Evolutionary conservation across 2,113 vertebrate species (phyloP), one percentile per base, ranked within the genome.

Genomic region (Podocnemis expansa): DNA sequence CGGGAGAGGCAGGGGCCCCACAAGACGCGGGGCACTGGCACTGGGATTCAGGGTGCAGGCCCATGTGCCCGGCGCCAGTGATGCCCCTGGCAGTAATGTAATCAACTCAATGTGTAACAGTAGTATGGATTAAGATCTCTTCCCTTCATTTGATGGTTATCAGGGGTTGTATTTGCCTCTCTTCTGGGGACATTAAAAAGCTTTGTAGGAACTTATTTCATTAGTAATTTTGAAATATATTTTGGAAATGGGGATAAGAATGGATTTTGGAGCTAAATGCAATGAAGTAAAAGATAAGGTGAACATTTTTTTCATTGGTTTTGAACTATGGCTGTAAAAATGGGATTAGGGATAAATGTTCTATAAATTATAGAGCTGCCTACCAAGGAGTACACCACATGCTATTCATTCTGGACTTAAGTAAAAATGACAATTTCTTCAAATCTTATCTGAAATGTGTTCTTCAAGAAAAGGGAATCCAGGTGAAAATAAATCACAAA

Each of bases 381-480:
- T 86, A 38, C 49, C 45, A 83, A 84, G 80, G 60, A 78, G 47
- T 52, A 22, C 49, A 78, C 67, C 29, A 38, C 60, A 21, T 29
- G 63, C 21, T 90, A 13, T 54, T 88, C n/a, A 12, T 52, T 55
- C 45, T 0, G 0, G 52, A 56, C 70, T 43, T 52, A 82, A 70
- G 31, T 87, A 80, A 78, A 25, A 93, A 78, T 60, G 87, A 52
- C n/a, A 73, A 78, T 82, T 82, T 91, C 21, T 81, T 95, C 67
- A 93, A 90, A 25, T 31, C 10, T 94, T 82, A 80, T 8, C 22
- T 83, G 78, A 83, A 88, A 93, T 81, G 24, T 73, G 6, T 84
- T 51, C 17, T 85, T 21, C 90, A 81, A 73, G 76, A 73, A 87
- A 16, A 13, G 5, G 86, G 86, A 45, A 80, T 54, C 80, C 58